A percentile compares a stretch with the other conserved stretches of the same genome.
Evolutionary conservation across 2,888 invertebrate genomes (phyloP).

Genomic region (Drosophila melanocephala): DNA sequence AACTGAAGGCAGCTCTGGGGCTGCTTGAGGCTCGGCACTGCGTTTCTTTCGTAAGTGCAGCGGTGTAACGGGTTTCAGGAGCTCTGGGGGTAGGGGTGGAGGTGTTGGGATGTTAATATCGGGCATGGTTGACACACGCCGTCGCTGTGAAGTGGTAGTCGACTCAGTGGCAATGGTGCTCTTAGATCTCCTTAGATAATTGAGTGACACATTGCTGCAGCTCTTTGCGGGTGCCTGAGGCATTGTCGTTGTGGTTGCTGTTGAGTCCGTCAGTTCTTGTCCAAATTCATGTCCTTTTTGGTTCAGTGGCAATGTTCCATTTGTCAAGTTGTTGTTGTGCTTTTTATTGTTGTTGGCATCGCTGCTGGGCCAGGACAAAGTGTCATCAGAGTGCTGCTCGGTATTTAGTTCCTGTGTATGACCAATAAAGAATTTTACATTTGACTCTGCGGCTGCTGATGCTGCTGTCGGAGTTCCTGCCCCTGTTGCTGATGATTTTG

Average conservation of each 20-base stretch:
- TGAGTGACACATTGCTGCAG: constrained; percentile 66
- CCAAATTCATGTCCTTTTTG: constrained; percentile 28
- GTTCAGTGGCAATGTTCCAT: constrained; percentile 58
- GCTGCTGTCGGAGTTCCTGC: not conserved
- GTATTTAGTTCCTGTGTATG: constrained; percentile 71
- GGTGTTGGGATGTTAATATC: constrained; percentile 77
- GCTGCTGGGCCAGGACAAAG: constrained; percentile 64
- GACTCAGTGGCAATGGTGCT: constrained; percentile 42
- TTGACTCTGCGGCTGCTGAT: constrained; percentile 43
- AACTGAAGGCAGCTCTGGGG: constrained; percentile 7
- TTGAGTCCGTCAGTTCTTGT: constrained; percentile 21
- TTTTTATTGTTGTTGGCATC: constrained; percentile 66
- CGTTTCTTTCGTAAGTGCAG: constrained; percentile 69
- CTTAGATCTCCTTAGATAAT: constrained; percentile 69
- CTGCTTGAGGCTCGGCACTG: constrained; percentile 40
- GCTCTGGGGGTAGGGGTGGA: constrained; percentile 71
- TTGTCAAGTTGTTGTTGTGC: constrained; percentile 46
- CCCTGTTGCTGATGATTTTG: not conserved
- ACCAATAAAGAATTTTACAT: constrained; percentile 82
- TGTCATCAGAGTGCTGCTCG: constrained; percentile 53
- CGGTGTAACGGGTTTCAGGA: constrained; percentile 65
- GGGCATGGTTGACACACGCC: constrained; percentile 73
- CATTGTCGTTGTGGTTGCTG: constrained; percentile 9
- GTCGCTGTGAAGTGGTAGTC: constrained; percentile 37
- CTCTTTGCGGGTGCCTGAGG: constrained; percentile 47